Conservation (phyloP, 2,113 vertebrate species). For the Oplegnathus fasciatus region DNA sequence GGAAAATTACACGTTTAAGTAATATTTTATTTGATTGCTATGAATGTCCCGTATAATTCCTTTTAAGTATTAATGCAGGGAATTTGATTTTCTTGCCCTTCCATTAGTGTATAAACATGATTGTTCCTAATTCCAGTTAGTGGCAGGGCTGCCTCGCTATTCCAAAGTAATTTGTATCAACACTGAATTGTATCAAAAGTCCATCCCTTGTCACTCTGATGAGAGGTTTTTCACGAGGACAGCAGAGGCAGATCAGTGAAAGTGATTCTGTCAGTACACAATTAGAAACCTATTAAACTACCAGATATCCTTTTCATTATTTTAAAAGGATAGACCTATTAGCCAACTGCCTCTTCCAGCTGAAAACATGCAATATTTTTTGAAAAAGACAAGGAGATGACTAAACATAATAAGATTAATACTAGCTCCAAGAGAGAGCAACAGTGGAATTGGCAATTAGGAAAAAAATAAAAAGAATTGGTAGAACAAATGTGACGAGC, state of each 20-base stretch:
- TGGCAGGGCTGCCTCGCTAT: not conserved
- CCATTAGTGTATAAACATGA: not conserved
- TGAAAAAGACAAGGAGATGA: constrained; percentile 10
- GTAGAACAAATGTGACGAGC: constrained; percentile 10
- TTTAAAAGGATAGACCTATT: constrained; percentile 25
- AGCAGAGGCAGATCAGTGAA: not conserved
- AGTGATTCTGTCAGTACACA: constrained; percentile 30
- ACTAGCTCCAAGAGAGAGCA: not conserved
- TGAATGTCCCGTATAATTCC: not conserved
- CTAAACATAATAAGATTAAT: constrained; percentile 42
- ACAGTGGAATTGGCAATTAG: constrained; percentile 22
- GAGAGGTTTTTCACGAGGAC: constrained; percentile 17
- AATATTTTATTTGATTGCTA: not conserved
- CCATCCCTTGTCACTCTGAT: constrained; percentile 12
- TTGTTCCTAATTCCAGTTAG: not conserved
- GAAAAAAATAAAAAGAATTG: not conserved
- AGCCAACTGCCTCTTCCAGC: not conserved
- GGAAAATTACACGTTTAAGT: not conserved
- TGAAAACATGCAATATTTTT: constrained; percentile 20
- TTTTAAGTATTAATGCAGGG: not conserved
- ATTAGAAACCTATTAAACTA: constrained; percentile 35
- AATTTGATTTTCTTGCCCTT: not conserved
- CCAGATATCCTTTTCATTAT: constrained; percentile 16
- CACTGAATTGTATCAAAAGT: constrained; percentile 3
- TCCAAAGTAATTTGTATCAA: constrained; percentile 21